These are phyloP conservation scores for Willowsia nigromaculata DNA, from an alignment of 2,888 invertebrate genomes.

Conservation along the genomic window DNA sequence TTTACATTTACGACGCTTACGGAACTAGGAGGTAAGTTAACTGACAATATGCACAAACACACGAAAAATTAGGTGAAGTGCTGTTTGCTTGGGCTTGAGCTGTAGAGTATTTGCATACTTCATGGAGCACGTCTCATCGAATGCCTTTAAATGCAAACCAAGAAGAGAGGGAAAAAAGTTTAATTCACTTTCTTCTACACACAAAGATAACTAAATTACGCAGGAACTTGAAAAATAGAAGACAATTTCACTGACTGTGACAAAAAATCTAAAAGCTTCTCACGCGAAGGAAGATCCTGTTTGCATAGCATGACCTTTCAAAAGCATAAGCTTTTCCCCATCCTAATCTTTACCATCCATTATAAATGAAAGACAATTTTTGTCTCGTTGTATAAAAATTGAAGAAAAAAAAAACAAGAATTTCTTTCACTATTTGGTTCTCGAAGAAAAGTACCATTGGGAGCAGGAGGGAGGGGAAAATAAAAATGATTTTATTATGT, in stretches of 20 bases:
- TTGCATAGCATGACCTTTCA: constrained; percentile 11
- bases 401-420: background rate
- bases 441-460: constrained; percentile 2
- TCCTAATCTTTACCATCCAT: constrained; percentile 14
- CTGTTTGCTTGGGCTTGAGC: background rate
- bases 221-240: background rate
- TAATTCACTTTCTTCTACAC: constrained; percentile 33
- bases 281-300: background rate
- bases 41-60: constrained; percentile 24
- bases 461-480: background rate
- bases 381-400: constrained; percentile 11
- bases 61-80: constrained; percentile 41
- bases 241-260: too few species aligned
- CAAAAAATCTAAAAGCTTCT: constrained; percentile 4
- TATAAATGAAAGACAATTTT: constrained; percentile 21
- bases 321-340: background rate
- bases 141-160: background rate
- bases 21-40: constrained; percentile 75
- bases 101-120: constrained; percentile 29
- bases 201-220: constrained; percentile 32
- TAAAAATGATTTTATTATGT: constrained; percentile 21
- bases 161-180: constrained; percentile 5
- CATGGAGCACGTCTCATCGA: background rate
- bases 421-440: background rate
- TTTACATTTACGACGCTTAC: constrained; percentile 77